phyloP scores from a whole-genome alignment of 2,113 vertebrate species.

The Hystrix cristata region DNA sequence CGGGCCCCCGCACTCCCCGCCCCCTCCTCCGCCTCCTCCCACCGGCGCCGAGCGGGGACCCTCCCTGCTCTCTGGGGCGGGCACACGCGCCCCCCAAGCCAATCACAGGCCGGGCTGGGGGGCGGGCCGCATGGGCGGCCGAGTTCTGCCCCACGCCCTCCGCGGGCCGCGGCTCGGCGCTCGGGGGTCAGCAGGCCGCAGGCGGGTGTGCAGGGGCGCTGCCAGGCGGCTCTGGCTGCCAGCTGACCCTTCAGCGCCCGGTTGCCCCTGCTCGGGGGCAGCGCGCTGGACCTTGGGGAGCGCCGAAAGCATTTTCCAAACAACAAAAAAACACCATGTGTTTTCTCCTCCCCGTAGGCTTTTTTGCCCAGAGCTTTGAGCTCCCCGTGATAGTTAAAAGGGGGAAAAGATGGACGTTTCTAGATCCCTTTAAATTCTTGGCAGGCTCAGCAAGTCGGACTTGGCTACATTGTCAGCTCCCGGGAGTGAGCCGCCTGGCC shows the following conservation, averaged over 20 bases:
- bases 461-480: constrained; percentile 30
- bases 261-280: not conserved
- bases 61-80: constrained; percentile 76
- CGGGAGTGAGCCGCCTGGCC: not conserved
- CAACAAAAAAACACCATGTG: not conserved
- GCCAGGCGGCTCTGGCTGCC: not conserved
- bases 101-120: constrained; percentile 78
- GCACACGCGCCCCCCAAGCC: constrained; percentile 78
- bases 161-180: not conserved
- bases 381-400: not conserved
- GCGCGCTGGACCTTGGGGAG: not conserved
- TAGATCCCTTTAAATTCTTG: constrained; percentile 71
- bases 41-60: constrained; percentile 62
- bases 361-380: not conserved
- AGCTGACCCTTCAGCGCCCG: not conserved
- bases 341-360: not conserved
- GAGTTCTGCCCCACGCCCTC: constrained; percentile 51
- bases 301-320: constrained; percentile 26
- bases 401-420: constrained; percentile 8
- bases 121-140: constrained; percentile 51
- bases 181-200: not conserved
- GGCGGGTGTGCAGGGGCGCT: not conserved
- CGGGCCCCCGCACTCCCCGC: constrained; percentile 71
- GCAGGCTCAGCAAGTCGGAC: constrained; percentile 20
- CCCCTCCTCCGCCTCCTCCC: constrained; percentile 70